Evolutionary conservation across 2,888 invertebrate genomes (phyloP), one percentile per base, ranked within the genome.

Genomic region (Sarcophaga carnaria): DNA sequence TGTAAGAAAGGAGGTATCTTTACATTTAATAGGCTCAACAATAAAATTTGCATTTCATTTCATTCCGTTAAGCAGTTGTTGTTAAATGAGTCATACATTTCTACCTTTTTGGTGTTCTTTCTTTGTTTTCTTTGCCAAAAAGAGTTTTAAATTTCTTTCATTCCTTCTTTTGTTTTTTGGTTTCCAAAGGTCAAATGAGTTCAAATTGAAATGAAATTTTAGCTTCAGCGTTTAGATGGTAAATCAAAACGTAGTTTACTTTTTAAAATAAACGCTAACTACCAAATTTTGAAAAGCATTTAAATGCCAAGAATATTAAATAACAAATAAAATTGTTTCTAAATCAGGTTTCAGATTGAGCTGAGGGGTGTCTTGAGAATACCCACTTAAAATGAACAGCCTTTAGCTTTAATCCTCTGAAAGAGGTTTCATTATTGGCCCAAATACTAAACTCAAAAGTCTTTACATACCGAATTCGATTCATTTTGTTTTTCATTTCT

Each of bases 51-150:
- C 64, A 63, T 72, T 37, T 63, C 12, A 54, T 25, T 72, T 59
- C 17, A 37, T 25, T 49, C 10, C 37, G 37, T 47, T 20, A 22
- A 54, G 8, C 14, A 27, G 17, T 64, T 14, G 17, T 54, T 72
- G 8, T 59, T 17, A 22, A 37, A 45, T 83, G 83, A 83, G 59
- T 77, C 83, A 83, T 64, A 60, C 17, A n/a, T 71, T 66, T 67
- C 67, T n/a, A 54, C 49, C 2, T 12, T 49, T 66, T 70, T 54
- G 37, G 3, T 60, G 27, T 76, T 70, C 22, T 64, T 63, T 59
- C 37, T 54, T 69, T 70, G 37, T 11, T 22, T 22, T 10, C 70
- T 62, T 11, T 22, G 17, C 49, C 3, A 49, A 10, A 27, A 37
- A 37, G 4, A 22, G 64, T 71, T 54, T 59, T 64, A 69, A 70